A percentile compares a stretch with the other conserved stretches of the same genome.
These are phyloP conservation scores for Adineta ricciae DNA, from an alignment of 2,888 invertebrate species.

Conservation along the genomic window DNA sequence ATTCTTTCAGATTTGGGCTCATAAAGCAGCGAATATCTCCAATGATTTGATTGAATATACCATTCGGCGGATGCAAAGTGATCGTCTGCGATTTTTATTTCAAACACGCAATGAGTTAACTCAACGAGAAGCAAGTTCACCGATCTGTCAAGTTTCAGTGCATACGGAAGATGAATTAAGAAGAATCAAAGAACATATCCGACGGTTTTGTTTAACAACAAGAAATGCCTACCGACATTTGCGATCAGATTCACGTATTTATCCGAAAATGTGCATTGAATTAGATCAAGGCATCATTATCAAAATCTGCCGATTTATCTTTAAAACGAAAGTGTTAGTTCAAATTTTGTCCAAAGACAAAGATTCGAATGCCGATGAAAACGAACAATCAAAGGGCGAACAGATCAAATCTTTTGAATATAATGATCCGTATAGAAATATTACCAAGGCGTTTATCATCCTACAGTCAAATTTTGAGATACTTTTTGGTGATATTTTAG, in stretches of 20 bases:
- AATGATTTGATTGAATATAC: slow-evolving; percentile 20
- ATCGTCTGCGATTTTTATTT: neutral
- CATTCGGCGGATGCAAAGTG: neutral
- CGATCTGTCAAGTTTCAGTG: neutral
- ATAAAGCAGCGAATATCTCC: slow-evolving; percentile 7
- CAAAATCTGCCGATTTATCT: slow-evolving; percentile 14
- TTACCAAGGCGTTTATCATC: slow-evolving; percentile 10
- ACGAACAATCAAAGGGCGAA: neutral
- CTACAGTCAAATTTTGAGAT: slow-evolving; percentile 18
- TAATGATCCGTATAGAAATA: slow-evolving; percentile 5
- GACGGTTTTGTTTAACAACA: neutral
- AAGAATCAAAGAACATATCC: neutral
- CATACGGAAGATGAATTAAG: neutral
- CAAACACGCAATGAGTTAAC: neutral
- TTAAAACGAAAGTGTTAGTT: slow-evolving; percentile 1
- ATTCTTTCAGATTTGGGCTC: slow-evolving; percentile 16
- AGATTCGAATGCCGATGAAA: neutral
- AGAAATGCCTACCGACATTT: neutral
- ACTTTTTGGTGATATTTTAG: neutral
- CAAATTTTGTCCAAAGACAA: neutral
- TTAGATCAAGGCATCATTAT: slow-evolving; percentile 7
- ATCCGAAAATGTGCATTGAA: neutral
- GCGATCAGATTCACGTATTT: neutral
- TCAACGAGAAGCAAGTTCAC: neutral
- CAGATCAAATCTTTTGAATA: neutral